These are phyloP conservation scores for Genyomyrus donnyi DNA, from an alignment of 2,113 vertebrate species.

Conservation along the genomic window DNA sequence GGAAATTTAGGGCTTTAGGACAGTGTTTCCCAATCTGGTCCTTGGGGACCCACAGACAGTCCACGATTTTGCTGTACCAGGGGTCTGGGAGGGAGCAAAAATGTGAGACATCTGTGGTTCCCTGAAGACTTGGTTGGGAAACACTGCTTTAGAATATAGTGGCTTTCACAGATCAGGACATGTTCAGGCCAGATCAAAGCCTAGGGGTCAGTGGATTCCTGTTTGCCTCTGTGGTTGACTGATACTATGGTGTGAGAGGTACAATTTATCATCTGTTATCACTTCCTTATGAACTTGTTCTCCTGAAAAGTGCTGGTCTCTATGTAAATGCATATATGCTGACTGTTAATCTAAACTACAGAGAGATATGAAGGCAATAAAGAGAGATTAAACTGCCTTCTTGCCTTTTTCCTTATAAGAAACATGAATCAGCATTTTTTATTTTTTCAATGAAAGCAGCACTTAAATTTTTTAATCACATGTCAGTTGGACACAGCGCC, in stretches of 20 bases:
- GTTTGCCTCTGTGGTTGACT: not conserved
- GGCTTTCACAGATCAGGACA: not conserved
- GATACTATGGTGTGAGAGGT: not conserved
- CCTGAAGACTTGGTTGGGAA: not conserved
- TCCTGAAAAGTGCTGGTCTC: not conserved
- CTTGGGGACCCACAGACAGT: not conserved
- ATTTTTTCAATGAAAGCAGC: not conserved
- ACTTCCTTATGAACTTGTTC: not conserved
- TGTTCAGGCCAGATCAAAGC: not conserved
- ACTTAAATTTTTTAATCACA: not conserved
- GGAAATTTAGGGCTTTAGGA: not conserved
- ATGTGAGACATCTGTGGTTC: not conserved
- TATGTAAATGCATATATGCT: not conserved
- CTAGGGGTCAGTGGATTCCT: not conserved
- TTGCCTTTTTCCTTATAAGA: not conserved
- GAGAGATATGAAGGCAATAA: slow-evolving; percentile 1
- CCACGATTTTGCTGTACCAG: not conserved
- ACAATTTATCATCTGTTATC: not conserved
- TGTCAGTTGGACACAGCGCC: not conserved
- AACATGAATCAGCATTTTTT: not conserved
- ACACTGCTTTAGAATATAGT: not conserved
- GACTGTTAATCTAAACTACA: not conserved
- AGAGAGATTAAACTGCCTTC: not conserved
- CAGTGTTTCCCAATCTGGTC: not conserved
- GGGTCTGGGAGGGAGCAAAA: not conserved